Evolutionary conservation across 2,113 vertebrate species (phyloP).

Genomic region (Pteronura brasiliensis): DNA sequence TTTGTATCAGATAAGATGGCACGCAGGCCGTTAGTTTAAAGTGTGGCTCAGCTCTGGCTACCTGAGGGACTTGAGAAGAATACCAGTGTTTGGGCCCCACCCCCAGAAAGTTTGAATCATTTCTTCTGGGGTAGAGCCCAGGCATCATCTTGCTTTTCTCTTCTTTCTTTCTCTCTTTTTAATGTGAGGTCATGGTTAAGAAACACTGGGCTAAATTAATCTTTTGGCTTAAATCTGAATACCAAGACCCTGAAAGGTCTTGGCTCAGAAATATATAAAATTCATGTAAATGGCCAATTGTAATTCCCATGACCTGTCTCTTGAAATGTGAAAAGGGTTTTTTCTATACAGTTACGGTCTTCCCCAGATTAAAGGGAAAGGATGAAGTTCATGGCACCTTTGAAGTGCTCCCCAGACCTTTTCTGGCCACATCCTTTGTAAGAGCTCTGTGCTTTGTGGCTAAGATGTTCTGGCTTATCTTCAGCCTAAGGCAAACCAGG

Average conservation of each 20-base stretch:
- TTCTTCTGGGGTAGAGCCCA: constrained; percentile 57
- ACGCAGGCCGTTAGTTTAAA: neutral
- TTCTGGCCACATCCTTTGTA: neutral
- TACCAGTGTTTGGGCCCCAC: neutral
- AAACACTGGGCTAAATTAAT: constrained; percentile 69
- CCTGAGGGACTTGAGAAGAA: neutral
- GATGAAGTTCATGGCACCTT: neutral
- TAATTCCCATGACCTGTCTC: constrained; percentile 46
- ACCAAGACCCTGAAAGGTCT: constrained; percentile 59
- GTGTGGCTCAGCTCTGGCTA: neutral
- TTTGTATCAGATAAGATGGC: neutral
- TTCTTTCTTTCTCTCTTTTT: neutral
- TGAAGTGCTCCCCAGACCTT: neutral
- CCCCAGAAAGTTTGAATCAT: constrained; percentile 50
- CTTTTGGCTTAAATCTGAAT: constrained; percentile 70
- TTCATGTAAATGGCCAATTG: constrained; percentile 50
- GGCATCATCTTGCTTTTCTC: constrained; percentile 28
- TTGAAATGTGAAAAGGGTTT: neutral
- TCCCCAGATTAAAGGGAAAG: neutral
- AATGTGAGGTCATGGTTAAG: constrained; percentile 57
- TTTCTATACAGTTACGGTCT: neutral
- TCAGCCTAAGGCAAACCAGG: neutral
- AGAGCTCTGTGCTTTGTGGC: neutral
- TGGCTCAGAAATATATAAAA: constrained; percentile 67
- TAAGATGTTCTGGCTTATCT: neutral